Conservation (phyloP, 1,140 invertebrate genomes). For the Drosophila punjabiensis region DNA sequence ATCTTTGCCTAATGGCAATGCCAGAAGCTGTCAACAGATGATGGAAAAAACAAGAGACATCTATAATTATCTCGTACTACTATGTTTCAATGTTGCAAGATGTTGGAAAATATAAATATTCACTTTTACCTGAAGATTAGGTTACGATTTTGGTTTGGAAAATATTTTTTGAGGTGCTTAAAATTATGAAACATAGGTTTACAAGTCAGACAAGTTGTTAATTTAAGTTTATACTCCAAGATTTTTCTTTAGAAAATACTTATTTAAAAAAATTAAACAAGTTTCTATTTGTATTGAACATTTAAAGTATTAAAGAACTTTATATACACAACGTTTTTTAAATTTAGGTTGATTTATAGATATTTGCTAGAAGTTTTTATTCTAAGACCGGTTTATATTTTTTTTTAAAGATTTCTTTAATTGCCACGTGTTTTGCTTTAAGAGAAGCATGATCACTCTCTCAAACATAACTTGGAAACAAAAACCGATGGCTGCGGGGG, state of each 20-base stretch:
- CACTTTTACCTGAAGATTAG: not conserved
- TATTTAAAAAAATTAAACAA: no score
- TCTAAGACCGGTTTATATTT: not conserved
- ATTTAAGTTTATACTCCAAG: not conserved
- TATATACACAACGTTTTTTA: no score
- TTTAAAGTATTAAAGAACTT: no score
- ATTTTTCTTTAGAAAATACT: not conserved
- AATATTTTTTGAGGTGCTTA: not conserved
- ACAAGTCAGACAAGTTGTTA: not conserved
- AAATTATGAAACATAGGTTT: not conserved
- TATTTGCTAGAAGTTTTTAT: no score
- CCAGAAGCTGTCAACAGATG: conserved; percentile 36
- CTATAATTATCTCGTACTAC: not conserved
- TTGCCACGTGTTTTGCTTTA: conserved; percentile 12
- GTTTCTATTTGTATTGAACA: no score
- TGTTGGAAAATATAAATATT: not conserved
- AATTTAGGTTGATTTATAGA: no score
- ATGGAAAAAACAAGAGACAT: conserved; percentile 30
- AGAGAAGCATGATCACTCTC: not conserved
- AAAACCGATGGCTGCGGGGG: conserved; percentile 22
- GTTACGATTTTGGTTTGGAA: not conserved
- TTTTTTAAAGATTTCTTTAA: no score
- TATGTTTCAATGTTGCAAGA: conserved; percentile 4
- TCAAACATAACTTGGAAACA: conserved; percentile 11
- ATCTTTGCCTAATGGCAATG: conserved; percentile 43